A percentile compares a stretch with the other conserved stretches of the same genome.
Conservation (phyloP, 2,888 invertebrate genomes). For the Meiosimyza decipiens region DNA sequence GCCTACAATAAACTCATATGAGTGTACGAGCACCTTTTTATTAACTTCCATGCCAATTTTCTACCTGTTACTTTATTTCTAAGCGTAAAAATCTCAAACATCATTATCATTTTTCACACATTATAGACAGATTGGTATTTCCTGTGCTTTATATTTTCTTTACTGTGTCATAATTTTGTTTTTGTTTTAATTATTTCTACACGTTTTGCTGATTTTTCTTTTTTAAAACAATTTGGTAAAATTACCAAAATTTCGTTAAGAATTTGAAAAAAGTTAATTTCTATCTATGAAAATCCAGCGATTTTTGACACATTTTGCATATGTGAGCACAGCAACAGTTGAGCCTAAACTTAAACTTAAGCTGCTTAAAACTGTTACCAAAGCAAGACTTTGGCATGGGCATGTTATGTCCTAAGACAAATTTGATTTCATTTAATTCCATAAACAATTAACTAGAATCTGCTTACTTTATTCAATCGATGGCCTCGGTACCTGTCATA, state of each 20-base stretch:
- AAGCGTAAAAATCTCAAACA: conserved; percentile 27
- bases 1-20: too few species aligned
- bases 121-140: neutral
- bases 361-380: neutral
- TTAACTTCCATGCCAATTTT: neutral
- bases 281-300: conserved; percentile 49
- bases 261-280: conserved; percentile 35
- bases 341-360: neutral
- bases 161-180: too few species aligned
- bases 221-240: neutral
- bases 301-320: conserved; percentile 58
- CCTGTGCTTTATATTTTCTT: too few species aligned
- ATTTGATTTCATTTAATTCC: conserved; percentile 59
- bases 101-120: conserved; percentile 21
- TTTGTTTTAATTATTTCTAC: too few species aligned
- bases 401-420: conserved; percentile 38
- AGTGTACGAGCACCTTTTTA: too few species aligned
- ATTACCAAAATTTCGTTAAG: neutral
- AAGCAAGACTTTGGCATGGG: conserved; percentile 34
- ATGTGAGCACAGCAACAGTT: too few species aligned
- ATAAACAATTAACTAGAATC: conserved; percentile 58
- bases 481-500: too few species aligned
- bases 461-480: conserved; percentile 26
- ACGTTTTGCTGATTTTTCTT: too few species aligned
- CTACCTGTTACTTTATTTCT: conserved; percentile 25